Conservation (phyloP, 2,797 vertebrate species). For the Notolepis coatsorum region DNA sequence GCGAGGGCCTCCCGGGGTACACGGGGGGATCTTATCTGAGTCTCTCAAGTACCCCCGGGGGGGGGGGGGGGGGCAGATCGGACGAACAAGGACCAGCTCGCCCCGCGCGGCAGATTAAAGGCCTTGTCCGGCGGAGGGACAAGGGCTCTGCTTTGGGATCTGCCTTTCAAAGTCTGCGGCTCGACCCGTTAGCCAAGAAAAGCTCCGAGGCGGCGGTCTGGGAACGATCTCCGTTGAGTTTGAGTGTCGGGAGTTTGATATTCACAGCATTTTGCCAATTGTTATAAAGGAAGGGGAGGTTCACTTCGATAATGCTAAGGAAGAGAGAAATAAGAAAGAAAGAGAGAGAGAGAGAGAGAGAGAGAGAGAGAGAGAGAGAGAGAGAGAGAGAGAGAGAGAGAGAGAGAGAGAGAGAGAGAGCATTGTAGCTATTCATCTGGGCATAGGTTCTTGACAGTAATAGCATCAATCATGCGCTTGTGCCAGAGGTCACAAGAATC, state of each 20-base stretch:
- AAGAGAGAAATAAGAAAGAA: background rate
- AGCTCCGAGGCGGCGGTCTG: slow-evolving; percentile 21
- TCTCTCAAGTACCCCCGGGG: slow-evolving; percentile 11
- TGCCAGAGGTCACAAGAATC: slow-evolving; percentile 31
- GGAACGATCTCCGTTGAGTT: slow-evolving; percentile 29
- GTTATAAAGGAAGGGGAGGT: slow-evolving; percentile 8
- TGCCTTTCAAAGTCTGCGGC: slow-evolving; percentile 10
- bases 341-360: background rate
- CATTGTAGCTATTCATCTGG: slow-evolving; percentile 32
- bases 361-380: slow-evolving; percentile 1
- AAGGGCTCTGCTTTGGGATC: slow-evolving; percentile 20
- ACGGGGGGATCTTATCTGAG: slow-evolving; percentile 8
- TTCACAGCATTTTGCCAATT: slow-evolving; percentile 17
- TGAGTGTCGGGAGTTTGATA: slow-evolving; percentile 29
- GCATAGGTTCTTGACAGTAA: slow-evolving; percentile 24
- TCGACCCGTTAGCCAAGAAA: slow-evolving; percentile 32
- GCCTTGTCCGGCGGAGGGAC: slow-evolving; percentile 5
- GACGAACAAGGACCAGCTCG: slow-evolving; percentile 5
- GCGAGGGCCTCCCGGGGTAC: background rate
- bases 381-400: background rate
- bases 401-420: background rate
- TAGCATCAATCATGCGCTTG: slow-evolving; percentile 18
- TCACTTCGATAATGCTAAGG: background rate
- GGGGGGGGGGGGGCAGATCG: no score
- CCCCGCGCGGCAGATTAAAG: slow-evolving; percentile 17